Evolutionary conservation across 2,797 vertebrate genomes (phyloP), one percentile per base, ranked within the genome.

Genomic region (Eospalax fontanierii): DNA sequence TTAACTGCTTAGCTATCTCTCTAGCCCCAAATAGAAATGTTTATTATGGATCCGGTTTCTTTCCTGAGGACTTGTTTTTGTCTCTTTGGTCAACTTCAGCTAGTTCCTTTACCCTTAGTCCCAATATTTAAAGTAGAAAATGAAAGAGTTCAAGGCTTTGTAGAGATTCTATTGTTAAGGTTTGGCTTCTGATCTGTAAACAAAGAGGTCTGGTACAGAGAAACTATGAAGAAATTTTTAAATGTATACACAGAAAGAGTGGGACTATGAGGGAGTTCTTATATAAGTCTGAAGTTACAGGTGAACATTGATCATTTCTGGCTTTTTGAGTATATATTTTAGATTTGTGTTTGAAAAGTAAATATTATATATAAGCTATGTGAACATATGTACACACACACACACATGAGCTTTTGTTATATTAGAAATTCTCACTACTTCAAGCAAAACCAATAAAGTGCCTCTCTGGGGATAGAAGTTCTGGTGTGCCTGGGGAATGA

Each of bases 391-490:
- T 5, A 46, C 65, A 0, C 14, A 35, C 40, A 15, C 10, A 40
- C 8, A 54, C n/a, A 66, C 16, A 40, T 63, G n/a, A 50, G n/a
- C n/a, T n/a, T 73, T 4, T 22, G 9, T 61, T 78, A 68, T 94
- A 19, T 70, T 88, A 70, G 61, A 92, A 92, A 86, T 92, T 81
- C 5, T 50, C 79, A 63, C 18, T 88, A 33, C 74, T 94, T 78
- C 57, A 78, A 87, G 22, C 68, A 74, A 94, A 96, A 87, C 68
- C 75, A 87, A 71, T 87, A 38, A 93, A 91, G 22, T 40, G 40
- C 16, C 22, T 86, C 68, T 88, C 0, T 87, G 28, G 6, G 78
- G 79, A 93, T 61, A 80, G 40, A 70, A 61, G 30, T 54, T 89
- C 68, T 70, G 24, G 21, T 28, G 16, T 35, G 30, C 38, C 35